Percentiles rank a stretch among this genome's conserved stretches.
phyloP scores from a whole-genome alignment of 2,888 invertebrate species.

The Ectropis crepuscularia region DNA sequence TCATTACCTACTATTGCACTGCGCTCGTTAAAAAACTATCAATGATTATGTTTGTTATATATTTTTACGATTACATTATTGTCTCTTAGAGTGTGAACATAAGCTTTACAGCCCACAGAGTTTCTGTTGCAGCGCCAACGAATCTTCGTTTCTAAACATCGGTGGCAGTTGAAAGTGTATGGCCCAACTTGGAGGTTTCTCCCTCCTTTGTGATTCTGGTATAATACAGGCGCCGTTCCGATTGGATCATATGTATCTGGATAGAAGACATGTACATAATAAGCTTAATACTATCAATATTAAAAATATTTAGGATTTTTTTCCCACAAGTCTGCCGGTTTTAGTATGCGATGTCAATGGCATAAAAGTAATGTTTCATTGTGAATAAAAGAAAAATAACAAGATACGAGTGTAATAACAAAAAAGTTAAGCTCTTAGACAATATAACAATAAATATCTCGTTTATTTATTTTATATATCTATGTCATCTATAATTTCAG shows the following conservation, averaged over 20 bases:
- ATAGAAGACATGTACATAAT: background rate
- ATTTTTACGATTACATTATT: background rate
- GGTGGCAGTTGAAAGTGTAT: background rate
- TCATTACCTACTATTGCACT: too few relatives aligned
- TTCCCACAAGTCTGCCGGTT: background rate
- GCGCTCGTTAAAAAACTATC: background rate
- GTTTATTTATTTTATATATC: too few relatives aligned
- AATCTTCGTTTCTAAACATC: background rate
- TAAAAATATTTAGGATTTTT: background rate
- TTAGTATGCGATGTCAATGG: too few relatives aligned
- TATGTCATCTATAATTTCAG: too few relatives aligned
- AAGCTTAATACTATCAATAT: background rate
- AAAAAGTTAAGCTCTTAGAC: too few relatives aligned
- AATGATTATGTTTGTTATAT: background rate
- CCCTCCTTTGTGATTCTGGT: background rate
- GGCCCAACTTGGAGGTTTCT: background rate
- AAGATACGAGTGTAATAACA: too few relatives aligned
- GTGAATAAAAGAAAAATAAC: too few relatives aligned
- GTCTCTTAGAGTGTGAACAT: background rate
- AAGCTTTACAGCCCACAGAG: background rate
- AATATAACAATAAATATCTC: too few relatives aligned
- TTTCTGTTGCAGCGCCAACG: conserved; percentile 1
- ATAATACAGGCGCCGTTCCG: background rate
- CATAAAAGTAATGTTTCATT: too few relatives aligned
- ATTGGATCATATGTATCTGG: background rate